Base-by-base conservation (phyloP, 2,888 invertebrate genomes). In the Nomada lathburiana region DNA sequence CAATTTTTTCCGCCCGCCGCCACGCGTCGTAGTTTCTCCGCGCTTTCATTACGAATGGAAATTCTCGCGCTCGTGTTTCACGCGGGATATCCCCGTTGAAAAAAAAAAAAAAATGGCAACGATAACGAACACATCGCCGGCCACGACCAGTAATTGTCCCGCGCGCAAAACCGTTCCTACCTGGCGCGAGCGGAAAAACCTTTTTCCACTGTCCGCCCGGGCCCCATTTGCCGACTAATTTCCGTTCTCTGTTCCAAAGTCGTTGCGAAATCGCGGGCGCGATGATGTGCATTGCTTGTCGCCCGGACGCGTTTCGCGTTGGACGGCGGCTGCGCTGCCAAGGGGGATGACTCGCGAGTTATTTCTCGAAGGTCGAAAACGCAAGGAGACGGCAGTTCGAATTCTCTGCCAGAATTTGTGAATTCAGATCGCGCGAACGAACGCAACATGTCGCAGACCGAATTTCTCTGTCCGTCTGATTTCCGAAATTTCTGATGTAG, bases 1-100 rank as follows among this genome's bases (percentile, higher is more conserved):
- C 52, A 79, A 69, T 70, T 67, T 65, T 55, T 16, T 53, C 59
- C 18, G 1, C 57, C 64, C 20, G 4, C 9, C 59, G 13, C 7
- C 50, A 64, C 20, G 4, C 10, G 7, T 7, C 20, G 63, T 47
- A 67, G 55, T 55, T 83, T 79, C 59, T 76, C 71, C 62, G 18
- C 20, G 74, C 85, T 80, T 83, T 76, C 81, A 70, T 86, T 77
- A 83, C 84, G 81, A 71, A 86, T 86, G 83, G 84, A 86, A 86
- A 86, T 86, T 83, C 75, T 78, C 72, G 16, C 75, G 73, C 77
- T 86, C 81, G 83, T 57, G 86, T 76, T 86, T 86, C 53, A 80
- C 73, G 73, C 62, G 57, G 75, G 69, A 63, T 59, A 74, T 67
- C 65, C 50, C 44, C 20, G 71, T 53, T 78, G 84, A 84, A 85